Conservation (phyloP, 1,140 invertebrate species). For the Cotesia typhae region DNA sequence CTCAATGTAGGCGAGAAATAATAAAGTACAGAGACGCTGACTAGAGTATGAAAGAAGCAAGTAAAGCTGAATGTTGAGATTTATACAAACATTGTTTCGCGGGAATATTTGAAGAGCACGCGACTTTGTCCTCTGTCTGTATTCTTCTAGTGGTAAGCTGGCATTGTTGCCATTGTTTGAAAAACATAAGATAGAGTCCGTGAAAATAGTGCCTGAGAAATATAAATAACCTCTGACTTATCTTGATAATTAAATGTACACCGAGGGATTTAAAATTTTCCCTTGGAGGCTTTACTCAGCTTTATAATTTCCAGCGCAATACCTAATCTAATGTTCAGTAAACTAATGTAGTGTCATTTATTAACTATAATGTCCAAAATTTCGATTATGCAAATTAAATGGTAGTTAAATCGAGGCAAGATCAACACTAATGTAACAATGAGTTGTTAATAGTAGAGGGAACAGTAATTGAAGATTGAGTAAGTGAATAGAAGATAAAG, state of each 20-base stretch:
- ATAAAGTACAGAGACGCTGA: slow-evolving; percentile 16
- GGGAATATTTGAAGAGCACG: slow-evolving; percentile 24
- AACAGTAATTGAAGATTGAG: slow-evolving; percentile 9
- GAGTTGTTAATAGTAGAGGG: neutral
- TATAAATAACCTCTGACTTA: slow-evolving; percentile 31
- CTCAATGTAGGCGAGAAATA: slow-evolving; percentile 20
- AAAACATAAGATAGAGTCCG: slow-evolving; percentile 18
- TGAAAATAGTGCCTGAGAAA: slow-evolving; percentile 1
- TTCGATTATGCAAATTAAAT: slow-evolving; percentile 20
- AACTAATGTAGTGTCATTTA: neutral
- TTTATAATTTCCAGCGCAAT: neutral
- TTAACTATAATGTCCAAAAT: neutral
- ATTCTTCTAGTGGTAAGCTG: neutral
- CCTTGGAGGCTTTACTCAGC: no score
- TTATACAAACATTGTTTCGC: slow-evolving; percentile 24
- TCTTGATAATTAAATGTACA: slow-evolving; percentile 41
- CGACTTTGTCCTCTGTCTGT: neutral
- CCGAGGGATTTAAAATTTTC: slow-evolving; percentile 13
- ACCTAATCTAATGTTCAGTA: neutral
- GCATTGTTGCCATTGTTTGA: slow-evolving; percentile 24
- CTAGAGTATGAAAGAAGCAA: slow-evolving; percentile 20
- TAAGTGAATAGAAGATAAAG: slow-evolving; percentile 7
- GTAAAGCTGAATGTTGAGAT: slow-evolving; percentile 8
- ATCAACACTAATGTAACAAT: slow-evolving; percentile 14
- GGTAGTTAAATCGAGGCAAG: slow-evolving; percentile 12